Conservation (phyloP, 1,140 invertebrate species). For the Procambarus virginalis region DNA sequence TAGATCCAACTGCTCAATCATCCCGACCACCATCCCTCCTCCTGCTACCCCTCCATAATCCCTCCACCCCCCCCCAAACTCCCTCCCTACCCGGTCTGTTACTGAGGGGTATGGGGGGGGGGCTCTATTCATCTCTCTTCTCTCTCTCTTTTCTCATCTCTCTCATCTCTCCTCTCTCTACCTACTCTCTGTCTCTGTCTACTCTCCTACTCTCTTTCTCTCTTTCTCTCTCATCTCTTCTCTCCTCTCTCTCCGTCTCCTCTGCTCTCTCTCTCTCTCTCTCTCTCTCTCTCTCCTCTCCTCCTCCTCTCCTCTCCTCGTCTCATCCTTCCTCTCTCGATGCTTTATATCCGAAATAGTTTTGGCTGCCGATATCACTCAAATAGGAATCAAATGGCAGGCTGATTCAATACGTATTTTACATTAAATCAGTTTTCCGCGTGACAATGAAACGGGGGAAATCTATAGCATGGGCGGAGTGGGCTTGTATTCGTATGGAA, state of each 20-base stretch:
- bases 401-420: conserved; percentile 22
- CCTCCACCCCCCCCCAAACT: background rate
- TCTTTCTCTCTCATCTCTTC: background rate
- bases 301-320: conserved; percentile 9
- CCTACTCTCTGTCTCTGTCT: no score
- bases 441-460: background rate
- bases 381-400: conserved; percentile 5
- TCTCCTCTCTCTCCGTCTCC: conserved; percentile 42
- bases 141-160: no score
- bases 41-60: background rate
- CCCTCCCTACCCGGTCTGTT: background rate
- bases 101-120: no score
- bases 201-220: no score
- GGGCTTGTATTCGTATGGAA: conserved; percentile 20
- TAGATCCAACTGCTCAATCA: no score
- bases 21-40: no score
- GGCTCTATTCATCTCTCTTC: no score
- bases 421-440: conserved; percentile 18
- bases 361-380: conserved; percentile 9
- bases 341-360: no score
- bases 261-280: conserved; percentile 50
- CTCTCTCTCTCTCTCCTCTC: conserved; percentile 30
- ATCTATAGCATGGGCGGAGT: conserved; percentile 23
- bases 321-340: conserved; percentile 1
- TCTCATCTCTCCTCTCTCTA: no score